Conservation (phyloP, 1,140 invertebrate species). For the Habropoda laboriosa region DNA sequence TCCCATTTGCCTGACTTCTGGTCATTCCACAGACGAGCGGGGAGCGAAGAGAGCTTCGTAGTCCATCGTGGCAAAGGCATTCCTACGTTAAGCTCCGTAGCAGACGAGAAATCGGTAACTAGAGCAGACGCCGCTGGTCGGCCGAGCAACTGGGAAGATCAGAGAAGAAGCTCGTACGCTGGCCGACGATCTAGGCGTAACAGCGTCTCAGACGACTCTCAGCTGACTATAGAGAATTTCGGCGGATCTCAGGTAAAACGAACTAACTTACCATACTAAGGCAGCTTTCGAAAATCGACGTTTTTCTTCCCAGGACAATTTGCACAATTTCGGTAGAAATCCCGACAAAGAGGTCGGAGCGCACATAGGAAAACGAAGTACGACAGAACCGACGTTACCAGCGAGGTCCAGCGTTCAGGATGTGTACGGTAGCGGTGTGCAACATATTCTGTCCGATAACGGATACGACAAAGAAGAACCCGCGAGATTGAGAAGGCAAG, state of each 20-base stretch:
- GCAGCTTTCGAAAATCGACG: slow-evolving; percentile 44
- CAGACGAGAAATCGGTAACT: slow-evolving; percentile 79
- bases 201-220: slow-evolving; percentile 93
- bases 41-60: slow-evolving; percentile 87
- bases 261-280: not conserved
- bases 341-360: slow-evolving; percentile 89
- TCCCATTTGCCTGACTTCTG: not conserved
- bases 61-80: slow-evolving; percentile 90
- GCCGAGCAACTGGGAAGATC: slow-evolving; percentile 92
- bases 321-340: slow-evolving; percentile 86
- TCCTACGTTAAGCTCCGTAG: slow-evolving; percentile 88
- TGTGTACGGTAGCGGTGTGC: slow-evolving; percentile 84
- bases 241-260: slow-evolving; percentile 88
- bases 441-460: slow-evolving; percentile 86
- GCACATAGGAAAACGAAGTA: slow-evolving; percentile 83
- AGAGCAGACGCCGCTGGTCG: slow-evolving; percentile 88
- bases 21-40: slow-evolving; percentile 66
- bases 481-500: slow-evolving; percentile 81
- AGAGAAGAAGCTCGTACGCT: slow-evolving; percentile 87
- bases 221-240: slow-evolving; percentile 95
- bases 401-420: slow-evolving; percentile 88
- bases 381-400: slow-evolving; percentile 83
- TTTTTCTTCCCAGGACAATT: slow-evolving; percentile 82
- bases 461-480: slow-evolving; percentile 83
- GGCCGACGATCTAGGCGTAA: slow-evolving; percentile 91